These are phyloP conservation scores for Lasioglossum calceatum DNA, from an alignment of 2,888 invertebrate genomes.

Conservation along the genomic window DNA sequence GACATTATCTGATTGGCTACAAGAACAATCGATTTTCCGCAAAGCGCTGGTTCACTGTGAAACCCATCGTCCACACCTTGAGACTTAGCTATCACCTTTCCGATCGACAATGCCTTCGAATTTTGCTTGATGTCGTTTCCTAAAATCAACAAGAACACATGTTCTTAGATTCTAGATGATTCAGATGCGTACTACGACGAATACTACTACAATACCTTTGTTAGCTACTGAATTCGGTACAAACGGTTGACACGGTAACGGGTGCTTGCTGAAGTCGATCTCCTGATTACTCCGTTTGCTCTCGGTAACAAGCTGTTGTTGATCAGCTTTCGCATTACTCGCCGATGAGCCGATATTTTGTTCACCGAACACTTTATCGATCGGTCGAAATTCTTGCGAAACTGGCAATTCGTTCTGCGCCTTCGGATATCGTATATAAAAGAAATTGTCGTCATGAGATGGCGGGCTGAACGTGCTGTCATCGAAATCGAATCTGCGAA, in stretches of 20 bases:
- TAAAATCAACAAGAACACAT: not conserved
- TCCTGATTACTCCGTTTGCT: conserved; percentile 65
- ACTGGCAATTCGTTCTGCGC: conserved; percentile 54
- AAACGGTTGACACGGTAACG: conserved; percentile 87
- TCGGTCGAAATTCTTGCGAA: conserved; percentile 74
- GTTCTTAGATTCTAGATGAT: not conserved
- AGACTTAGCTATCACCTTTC: conserved; percentile 83
- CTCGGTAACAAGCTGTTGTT: conserved; percentile 40
- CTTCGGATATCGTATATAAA: conserved; percentile 87
- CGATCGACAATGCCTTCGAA: conserved; percentile 55
- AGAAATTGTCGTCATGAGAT: conserved; percentile 90
- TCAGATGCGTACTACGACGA: too few relatives aligned
- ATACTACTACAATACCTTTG: conserved; percentile 67
- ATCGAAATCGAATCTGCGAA: conserved; percentile 86
- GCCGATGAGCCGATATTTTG: conserved; percentile 56
- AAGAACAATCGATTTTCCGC: conserved; percentile 88
- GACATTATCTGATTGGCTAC: conserved; percentile 84
- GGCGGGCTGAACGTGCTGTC: conserved; percentile 89
- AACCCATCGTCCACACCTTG: conserved; percentile 89
- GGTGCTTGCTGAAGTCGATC: conserved; percentile 87
- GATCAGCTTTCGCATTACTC: conserved; percentile 33
- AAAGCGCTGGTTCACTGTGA: conserved; percentile 87
- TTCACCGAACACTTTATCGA: conserved; percentile 75
- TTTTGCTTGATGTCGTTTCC: conserved; percentile 43
- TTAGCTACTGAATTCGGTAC: conserved; percentile 70